phyloP scores from a whole-genome alignment of 2,888 invertebrate species.

The Lissonota sp. region DNA sequence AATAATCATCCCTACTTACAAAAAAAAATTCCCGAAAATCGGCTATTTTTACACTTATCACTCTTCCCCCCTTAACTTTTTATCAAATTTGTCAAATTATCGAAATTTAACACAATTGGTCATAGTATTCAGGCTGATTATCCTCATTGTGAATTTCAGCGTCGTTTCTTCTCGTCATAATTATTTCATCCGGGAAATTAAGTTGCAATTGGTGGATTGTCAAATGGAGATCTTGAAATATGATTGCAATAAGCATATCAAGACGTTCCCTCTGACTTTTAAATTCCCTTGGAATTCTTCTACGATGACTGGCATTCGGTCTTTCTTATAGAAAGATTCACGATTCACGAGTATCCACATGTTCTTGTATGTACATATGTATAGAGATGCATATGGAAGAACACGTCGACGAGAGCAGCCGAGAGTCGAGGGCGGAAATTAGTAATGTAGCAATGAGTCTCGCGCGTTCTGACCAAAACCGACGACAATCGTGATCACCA shows the following conservation, averaged over 20 bases:
- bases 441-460: constrained; percentile 82
- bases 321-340: not conserved
- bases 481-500: constrained; percentile 25
- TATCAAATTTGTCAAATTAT: no score
- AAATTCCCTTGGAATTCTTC: not conserved
- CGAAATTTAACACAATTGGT: no score
- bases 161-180: no score
- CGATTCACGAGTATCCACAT: not conserved
- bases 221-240: not conserved
- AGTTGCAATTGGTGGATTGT: not conserved
- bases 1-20: no score
- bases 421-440: constrained; percentile 79
- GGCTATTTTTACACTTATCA: no score
- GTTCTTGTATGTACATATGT: not conserved
- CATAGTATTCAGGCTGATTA: no score
- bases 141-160: no score
- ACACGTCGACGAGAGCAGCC: constrained; percentile 65
- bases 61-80: no score
- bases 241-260: not conserved
- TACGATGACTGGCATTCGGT: not conserved
- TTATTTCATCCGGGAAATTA: not conserved
- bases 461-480: constrained; percentile 75
- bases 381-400: constrained; percentile 29
- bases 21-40: no score
- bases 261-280: not conserved